phyloP scores from a whole-genome alignment of 1,140 invertebrate species.

The Anastatus disparis region DNA sequence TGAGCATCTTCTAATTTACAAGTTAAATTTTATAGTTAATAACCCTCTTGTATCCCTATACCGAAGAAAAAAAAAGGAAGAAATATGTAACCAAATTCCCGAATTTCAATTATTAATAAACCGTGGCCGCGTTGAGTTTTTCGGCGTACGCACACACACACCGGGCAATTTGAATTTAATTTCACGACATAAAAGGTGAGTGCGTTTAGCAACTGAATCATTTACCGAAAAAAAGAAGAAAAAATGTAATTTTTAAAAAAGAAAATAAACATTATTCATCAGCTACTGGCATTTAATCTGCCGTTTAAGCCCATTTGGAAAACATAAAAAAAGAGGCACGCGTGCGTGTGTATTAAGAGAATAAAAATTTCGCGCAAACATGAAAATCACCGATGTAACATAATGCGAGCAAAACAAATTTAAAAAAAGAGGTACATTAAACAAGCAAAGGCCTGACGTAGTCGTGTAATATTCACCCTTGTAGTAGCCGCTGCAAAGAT shows the following conservation, averaged over 20 bases:
- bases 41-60: not conserved
- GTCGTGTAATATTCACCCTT: not conserved
- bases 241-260: too few species aligned
- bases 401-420: not conserved
- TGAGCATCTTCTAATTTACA: slow-evolving; percentile 7
- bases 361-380: slow-evolving; percentile 6
- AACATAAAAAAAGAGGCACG: slow-evolving; percentile 11
- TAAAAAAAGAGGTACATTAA: not conserved
- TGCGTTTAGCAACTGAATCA: not conserved
- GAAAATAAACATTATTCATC: not conserved
- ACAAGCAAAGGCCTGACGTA: not conserved
- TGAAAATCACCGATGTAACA: not conserved
- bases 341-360: not conserved
- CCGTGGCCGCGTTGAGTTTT: not conserved
- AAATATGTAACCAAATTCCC: not conserved
- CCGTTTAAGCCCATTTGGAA: slow-evolving; percentile 10
- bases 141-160: not conserved
- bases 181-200: not conserved
- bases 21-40: slow-evolving; percentile 30
- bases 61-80: not conserved
- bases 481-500: not conserved
- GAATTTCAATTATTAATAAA: not conserved
- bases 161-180: slow-evolving; percentile 27
- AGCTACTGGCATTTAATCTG: slow-evolving; percentile 1
- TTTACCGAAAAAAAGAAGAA: not conserved